Base-by-base conservation (phyloP, 1,140 invertebrate species). In the Acromyrmex charruanus region DNA sequence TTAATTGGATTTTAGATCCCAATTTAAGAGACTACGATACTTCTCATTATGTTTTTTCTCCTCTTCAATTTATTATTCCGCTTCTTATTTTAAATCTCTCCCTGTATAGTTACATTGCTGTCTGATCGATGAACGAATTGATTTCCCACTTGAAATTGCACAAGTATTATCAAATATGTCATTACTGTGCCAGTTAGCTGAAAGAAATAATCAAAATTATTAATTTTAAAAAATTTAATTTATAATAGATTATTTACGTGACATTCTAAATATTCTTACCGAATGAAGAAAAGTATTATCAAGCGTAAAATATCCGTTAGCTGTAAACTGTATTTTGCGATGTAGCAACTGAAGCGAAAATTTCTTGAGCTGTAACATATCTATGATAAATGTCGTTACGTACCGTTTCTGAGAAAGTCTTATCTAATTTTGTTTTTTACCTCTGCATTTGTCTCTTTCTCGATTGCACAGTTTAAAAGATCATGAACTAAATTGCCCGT, bases 281-380 rank as follows among this genome's bases (percentile, higher is more conserved):
- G 94, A 94, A 81, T 95, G 95, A 12, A 96, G 81, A 0, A 96
- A 80, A 18, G 91, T 94, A 75, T 92, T 95, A 85, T 96, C 95
- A 0, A 96, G 92, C 7, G 88, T 84, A 31, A 35, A 35, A 0
- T 35, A 35, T 35, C 31, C 31, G 5, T 35, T 35, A 35, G 31
- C 31, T 35, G 31, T 35, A 35, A 35, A 35, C 0, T 35, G 31
- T 35, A 35, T 35, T 35, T 35, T 35, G 31, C 5, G 5, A 35
- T 35, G 31, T 35, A 35, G 31, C 4, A 35, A 35, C 5, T 35
- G 31, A 35, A 35, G 31, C 31, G 31, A 35, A 35, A 35, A 35
- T 6, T 35, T 6, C 31, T 35, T 35, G 31, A 35, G 31, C 31
- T 35, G 31, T 35, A 35, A 35, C 31, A 35, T 35, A 35, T 6